A percentile compares a stretch with the other conserved stretches of the same genome.
Conservation (phyloP, 2,113 vertebrate species). For the Condylura cristata region DNA sequence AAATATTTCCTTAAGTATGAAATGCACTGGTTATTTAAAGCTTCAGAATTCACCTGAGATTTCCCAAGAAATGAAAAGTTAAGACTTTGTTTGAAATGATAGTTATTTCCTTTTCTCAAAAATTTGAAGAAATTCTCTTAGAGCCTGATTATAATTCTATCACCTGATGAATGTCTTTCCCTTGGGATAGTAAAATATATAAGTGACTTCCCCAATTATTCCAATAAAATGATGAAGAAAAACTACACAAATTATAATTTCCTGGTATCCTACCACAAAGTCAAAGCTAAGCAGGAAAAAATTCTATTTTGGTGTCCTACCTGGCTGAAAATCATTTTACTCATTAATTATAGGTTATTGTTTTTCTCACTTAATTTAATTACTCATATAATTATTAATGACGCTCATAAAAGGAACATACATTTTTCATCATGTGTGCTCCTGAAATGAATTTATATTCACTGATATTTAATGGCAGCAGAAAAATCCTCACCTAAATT, state of each 20-base stretch:
- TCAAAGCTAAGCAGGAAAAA: conserved; percentile 10
- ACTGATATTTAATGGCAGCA: background rate
- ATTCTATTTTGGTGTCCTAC: background rate
- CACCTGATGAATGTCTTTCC: conserved; percentile 9
- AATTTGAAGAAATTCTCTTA: conserved; percentile 48
- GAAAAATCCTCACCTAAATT: conserved; percentile 16
- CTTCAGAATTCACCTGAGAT: background rate
- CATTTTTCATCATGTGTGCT: background rate
- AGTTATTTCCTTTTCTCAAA: conserved; percentile 16
- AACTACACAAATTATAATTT: background rate
- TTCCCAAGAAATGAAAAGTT: conserved; percentile 13
- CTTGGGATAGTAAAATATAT: background rate
- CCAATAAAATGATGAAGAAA: background rate
- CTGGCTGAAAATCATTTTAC: background rate
- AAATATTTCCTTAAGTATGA: conserved; percentile 50
- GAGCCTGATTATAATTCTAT: background rate
- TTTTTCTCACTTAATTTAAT: conserved; percentile 2
- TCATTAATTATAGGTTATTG: background rate
- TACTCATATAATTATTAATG: conserved; percentile 8
- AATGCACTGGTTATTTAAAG: background rate
- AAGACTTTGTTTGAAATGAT: background rate
- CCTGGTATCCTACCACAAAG: background rate
- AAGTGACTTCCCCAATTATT: background rate
- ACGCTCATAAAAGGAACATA: background rate
- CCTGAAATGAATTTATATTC: conserved; percentile 15